Percentiles rank a stretch among this genome's conserved stretches.
Evolutionary conservation across 2,797 vertebrate species (phyloP).

Genomic region (Ammospiza maritima): DNA sequence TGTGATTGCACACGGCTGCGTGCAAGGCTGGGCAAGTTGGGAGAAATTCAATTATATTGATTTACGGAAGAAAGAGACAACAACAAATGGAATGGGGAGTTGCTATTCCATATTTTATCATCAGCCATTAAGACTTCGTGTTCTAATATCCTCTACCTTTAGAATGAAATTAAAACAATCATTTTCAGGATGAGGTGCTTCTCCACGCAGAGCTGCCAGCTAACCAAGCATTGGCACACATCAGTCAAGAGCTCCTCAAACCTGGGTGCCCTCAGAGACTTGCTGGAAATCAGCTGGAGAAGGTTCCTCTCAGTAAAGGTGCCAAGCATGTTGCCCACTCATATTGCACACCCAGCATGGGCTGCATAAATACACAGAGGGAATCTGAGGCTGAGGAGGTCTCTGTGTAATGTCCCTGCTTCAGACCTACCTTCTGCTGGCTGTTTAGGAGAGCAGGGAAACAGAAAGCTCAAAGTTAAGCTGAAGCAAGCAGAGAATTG

Average conservation of each 20-base stretch:
- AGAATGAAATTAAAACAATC: slow-evolving; percentile 61
- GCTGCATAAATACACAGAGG: neutral
- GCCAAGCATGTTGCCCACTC: neutral
- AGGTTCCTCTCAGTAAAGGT: neutral
- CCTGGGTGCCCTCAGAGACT: neutral
- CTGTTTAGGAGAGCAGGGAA: neutral
- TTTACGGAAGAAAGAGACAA: slow-evolving; percentile 61
- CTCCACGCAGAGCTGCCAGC: neutral
- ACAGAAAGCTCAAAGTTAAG: neutral
- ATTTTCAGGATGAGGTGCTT: slow-evolving; percentile 37
- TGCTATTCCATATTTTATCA: slow-evolving; percentile 55
- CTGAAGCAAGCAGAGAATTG: neutral
- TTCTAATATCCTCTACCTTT: slow-evolving; percentile 58
- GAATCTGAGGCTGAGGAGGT: neutral
- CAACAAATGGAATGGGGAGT: slow-evolving; percentile 57
- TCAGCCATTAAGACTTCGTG: slow-evolving; percentile 35
- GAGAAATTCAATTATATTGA: slow-evolving; percentile 68
- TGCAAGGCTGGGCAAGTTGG: slow-evolving; percentile 34
- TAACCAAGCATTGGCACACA: neutral
- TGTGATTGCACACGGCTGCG: slow-evolving; percentile 6
- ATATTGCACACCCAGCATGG: neutral
- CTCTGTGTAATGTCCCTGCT: neutral
- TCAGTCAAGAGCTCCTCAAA: slow-evolving; percentile 33
- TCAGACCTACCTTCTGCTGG: neutral
- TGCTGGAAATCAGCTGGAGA: neutral